These are phyloP conservation scores for Pelagia noctiluca DNA, from an alignment of 30 jellyfish, hydroid and myxozoan genomes.

Conservation along the genomic window DNA sequence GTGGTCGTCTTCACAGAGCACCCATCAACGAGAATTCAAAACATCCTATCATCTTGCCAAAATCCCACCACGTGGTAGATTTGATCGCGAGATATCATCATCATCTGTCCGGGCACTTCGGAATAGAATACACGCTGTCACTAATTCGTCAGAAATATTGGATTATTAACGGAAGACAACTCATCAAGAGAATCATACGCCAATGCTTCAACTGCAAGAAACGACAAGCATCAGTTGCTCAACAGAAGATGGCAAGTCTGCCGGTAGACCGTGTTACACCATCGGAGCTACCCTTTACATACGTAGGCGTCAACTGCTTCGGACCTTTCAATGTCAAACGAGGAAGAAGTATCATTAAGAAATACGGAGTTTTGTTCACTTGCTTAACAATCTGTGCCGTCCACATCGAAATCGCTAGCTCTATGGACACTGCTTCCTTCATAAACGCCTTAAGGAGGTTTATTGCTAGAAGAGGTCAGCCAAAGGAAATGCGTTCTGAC, in stretches of 20 bases:
- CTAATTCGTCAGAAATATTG: not conserved
- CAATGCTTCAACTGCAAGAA: not conserved
- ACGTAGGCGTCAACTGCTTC: not conserved
- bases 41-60: not conserved
- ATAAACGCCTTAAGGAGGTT: not conserved
- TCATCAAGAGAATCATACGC: not conserved
- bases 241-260: not conserved
- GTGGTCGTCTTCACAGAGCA: not conserved
- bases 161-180: too few species aligned
- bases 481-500: not conserved
- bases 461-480: not conserved
- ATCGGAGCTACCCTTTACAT: too few species aligned
- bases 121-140: not conserved
- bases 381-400: not conserved
- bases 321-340: not conserved
- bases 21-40: not conserved
- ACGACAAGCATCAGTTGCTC: too few species aligned
- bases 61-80: not conserved
- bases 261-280: too few species aligned
- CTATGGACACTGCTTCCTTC: not conserved
- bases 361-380: not conserved
- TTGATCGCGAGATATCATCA: too few species aligned
- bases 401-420: not conserved
- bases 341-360: not conserved
- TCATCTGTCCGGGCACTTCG: too few species aligned